Percentiles rank a stretch among this genome's conserved stretches.
phyloP scores from a whole-genome alignment of 53 echinoderm and acorn worm species.

The Pentamera pediparva region DNA sequence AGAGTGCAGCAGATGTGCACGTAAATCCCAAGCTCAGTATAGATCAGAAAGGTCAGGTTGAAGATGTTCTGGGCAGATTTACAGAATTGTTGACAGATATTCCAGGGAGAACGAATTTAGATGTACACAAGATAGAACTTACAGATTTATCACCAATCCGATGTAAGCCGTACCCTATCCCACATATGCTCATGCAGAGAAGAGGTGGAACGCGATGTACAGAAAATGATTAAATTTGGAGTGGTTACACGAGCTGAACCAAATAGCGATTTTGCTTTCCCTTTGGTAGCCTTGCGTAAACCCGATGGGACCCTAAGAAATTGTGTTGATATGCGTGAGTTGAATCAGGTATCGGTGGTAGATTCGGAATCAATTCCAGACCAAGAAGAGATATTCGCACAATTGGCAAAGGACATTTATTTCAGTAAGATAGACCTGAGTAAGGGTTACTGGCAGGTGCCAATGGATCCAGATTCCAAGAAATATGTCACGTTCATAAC shows the following conservation, averaged over 20 bases:
- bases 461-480: slow-evolving; percentile 40
- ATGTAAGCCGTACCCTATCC: slow-evolving; percentile 43
- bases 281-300: slow-evolving; percentile 19
- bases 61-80: neutral
- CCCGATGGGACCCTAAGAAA: slow-evolving; percentile 31
- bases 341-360: slow-evolving; percentile 24
- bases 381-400: slow-evolving; percentile 48
- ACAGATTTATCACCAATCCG: slow-evolving; percentile 27
- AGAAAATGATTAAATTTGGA: slow-evolving; percentile 40
- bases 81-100: slow-evolving; percentile 40
- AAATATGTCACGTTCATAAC: slow-evolving; percentile 33
- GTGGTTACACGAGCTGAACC: slow-evolving; percentile 28
- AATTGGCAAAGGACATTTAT: slow-evolving; percentile 34
- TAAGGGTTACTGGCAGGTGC: slow-evolving; percentile 51
- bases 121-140: slow-evolving; percentile 21
- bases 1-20: slow-evolving; percentile 26
- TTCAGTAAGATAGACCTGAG: slow-evolving; percentile 52
- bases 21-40: neutral
- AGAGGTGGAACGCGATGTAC: slow-evolving; percentile 33
- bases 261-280: slow-evolving; percentile 36
- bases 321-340: slow-evolving; percentile 42
- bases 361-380: slow-evolving; percentile 47
- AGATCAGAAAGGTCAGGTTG: neutral
- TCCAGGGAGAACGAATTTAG: slow-evolving; percentile 43
- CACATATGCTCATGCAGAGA: slow-evolving; percentile 23